A percentile compares a stretch with the other conserved stretches of the same genome.
Conservation (phyloP, 2,113 vertebrate genomes). For the Megatriorchis doriae region DNA sequence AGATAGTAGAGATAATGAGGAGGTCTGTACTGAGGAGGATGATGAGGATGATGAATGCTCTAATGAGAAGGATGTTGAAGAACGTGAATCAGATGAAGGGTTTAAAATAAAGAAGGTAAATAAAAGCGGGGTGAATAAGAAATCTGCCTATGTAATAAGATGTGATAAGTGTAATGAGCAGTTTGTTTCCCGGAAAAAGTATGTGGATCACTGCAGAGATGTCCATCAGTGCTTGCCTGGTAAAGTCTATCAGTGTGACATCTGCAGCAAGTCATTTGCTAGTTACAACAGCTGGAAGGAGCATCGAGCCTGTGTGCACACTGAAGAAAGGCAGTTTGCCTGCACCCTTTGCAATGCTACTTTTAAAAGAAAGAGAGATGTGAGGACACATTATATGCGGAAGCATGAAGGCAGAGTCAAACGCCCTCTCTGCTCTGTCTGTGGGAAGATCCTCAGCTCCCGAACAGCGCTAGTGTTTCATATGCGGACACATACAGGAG, state of each 20-base stretch:
- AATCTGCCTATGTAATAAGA: neutral
- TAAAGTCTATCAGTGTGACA: constrained; percentile 64
- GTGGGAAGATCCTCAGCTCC: constrained; percentile 71
- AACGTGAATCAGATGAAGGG: neutral
- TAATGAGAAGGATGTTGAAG: neutral
- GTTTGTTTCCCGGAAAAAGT: constrained; percentile 49
- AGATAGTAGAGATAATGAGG: neutral
- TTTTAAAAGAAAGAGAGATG: constrained; percentile 67
- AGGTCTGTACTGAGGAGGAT: neutral
- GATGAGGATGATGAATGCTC: neutral
- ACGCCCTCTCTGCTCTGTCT: constrained; percentile 66
- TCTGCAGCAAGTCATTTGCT: constrained; percentile 63
- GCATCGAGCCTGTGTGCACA: constrained; percentile 60
- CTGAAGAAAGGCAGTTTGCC: constrained; percentile 62
- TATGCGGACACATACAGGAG: constrained; percentile 68
- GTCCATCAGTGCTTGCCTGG: constrained; percentile 48
- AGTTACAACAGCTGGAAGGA: constrained; percentile 66
- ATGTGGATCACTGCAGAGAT: constrained; percentile 57
- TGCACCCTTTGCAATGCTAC: constrained; percentile 62
- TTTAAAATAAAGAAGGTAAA: neutral
- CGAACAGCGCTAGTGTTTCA: constrained; percentile 62
- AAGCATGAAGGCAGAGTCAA: constrained; percentile 68
- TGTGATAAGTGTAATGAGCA: constrained; percentile 58
- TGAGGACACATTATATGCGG: constrained; percentile 35
- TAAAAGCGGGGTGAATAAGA: neutral